A percentile compares a stretch with the other conserved stretches of the same genome.
These are phyloP conservation scores for Drosophila bocki DNA, from an alignment of 1,140 invertebrate species.

Conservation along the genomic window DNA sequence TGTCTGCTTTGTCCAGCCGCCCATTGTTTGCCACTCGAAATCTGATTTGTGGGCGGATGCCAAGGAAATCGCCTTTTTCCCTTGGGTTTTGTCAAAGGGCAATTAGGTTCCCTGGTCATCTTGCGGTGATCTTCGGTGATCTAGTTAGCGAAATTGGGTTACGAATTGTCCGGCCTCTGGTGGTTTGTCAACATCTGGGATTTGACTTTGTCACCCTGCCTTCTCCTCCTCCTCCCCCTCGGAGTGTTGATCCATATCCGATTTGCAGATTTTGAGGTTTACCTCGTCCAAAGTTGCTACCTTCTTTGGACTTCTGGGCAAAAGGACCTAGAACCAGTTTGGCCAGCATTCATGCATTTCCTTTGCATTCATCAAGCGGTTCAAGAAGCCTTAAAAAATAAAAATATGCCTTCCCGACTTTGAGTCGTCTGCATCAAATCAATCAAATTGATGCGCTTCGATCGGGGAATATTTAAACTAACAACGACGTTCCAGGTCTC, in stretches of 20 bases:
- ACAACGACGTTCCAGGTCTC: conserved; percentile 34
- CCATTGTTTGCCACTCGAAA: conserved; percentile 55
- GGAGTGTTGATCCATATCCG: conserved; percentile 30
- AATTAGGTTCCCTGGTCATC: conserved; percentile 58
- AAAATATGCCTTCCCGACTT: conserved; percentile 10
- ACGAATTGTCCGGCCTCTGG: conserved; percentile 27
- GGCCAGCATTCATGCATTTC: conserved; percentile 16
- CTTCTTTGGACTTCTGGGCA: neutral
- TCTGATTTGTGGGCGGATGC: conserved; percentile 56
- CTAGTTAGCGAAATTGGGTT: conserved; percentile 71
- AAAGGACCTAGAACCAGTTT: neutral
- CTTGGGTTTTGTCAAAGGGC: conserved; percentile 60
- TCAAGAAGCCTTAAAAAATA: neutral
- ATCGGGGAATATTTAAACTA: conserved; percentile 73
- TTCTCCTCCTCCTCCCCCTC: too few relatives aligned
- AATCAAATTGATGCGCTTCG: conserved; percentile 78
- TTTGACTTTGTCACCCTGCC: conserved; percentile 52
- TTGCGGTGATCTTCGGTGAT: conserved; percentile 31
- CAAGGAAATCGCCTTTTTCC: conserved; percentile 54
- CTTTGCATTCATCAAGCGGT: conserved; percentile 16
- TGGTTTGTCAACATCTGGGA: conserved; percentile 50
- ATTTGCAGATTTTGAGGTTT: conserved; percentile 19
- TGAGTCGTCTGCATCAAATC: conserved; percentile 70
- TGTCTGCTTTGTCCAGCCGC: conserved; percentile 36
- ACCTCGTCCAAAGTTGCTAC: conserved; percentile 11